phyloP scores from a whole-genome alignment of 2,888 invertebrate genomes.

The Synergus japonicus region DNA sequence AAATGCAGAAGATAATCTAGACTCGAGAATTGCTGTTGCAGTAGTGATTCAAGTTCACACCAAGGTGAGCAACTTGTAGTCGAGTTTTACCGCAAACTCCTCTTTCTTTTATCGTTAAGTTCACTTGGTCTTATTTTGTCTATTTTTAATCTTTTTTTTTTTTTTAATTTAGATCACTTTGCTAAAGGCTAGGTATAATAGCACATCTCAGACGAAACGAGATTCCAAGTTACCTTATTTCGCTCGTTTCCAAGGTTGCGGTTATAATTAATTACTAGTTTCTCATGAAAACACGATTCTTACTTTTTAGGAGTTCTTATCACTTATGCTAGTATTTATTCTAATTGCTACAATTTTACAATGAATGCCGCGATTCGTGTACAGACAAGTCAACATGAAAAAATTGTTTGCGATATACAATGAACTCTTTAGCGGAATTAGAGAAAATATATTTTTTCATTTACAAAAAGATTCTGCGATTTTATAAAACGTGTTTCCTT shows the following conservation, averaged over 20 bases:
- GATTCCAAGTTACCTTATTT: neutral
- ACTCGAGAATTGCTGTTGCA: neutral
- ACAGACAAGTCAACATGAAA: neutral
- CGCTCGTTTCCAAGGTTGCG: neutral
- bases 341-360: neutral
- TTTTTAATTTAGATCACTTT: slow-evolving; percentile 10
- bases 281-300: neutral
- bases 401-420: neutral
- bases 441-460: neutral
- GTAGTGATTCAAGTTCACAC: slow-evolving; percentile 57
- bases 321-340: neutral
- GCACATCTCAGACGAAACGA: neutral
- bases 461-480: neutral
- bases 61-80: slow-evolving; percentile 55
- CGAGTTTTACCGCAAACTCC: slow-evolving; percentile 38
- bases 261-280: slow-evolving; percentile 12
- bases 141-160: slow-evolving; percentile 41
- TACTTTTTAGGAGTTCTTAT: neutral
- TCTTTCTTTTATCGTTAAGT: slow-evolving; percentile 50
- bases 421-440: neutral
- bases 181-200: neutral
- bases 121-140: slow-evolving; percentile 46
- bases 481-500: neutral
- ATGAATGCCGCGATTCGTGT: neutral
- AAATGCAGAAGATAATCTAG: slow-evolving; percentile 27